Conservation (phyloP, 1,140 invertebrate species). For the Anoplolepis gracilipes region DNA sequence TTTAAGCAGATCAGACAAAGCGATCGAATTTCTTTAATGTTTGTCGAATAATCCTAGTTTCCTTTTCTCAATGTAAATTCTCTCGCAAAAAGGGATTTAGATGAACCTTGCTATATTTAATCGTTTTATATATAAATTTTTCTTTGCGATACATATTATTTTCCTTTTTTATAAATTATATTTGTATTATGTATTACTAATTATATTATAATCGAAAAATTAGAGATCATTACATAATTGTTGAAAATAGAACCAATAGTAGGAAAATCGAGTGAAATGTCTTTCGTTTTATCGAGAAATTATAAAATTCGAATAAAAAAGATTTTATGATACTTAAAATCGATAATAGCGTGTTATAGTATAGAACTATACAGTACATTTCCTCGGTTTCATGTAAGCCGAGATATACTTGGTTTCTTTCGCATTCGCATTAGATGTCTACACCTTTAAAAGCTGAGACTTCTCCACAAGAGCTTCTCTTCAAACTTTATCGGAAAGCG, state of each 20-base stretch:
- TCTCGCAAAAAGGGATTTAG: background rate
- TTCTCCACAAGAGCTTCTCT: background rate
- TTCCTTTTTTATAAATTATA: background rate
- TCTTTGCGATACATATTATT: background rate
- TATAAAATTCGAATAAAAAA: slow-evolving; percentile 1
- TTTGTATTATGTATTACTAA: background rate
- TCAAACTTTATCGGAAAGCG: background rate
- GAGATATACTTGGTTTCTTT: slow-evolving; percentile 28
- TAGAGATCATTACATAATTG: background rate
- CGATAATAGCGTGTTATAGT: slow-evolving; percentile 29
- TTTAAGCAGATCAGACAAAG: background rate
- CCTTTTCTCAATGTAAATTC: background rate
- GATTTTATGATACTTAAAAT: slow-evolving; percentile 38
- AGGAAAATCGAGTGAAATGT: background rate
- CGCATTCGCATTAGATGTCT: slow-evolving; percentile 11
- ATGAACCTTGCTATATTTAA: background rate
- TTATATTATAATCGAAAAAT: too few relatives aligned
- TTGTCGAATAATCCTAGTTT: slow-evolving; percentile 28
- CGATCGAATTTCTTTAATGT: slow-evolving; percentile 12
- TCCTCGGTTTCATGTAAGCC: slow-evolving; percentile 29
- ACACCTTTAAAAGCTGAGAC: slow-evolving; percentile 3
- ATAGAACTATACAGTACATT: slow-evolving; percentile 19
- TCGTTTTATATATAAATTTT: background rate
- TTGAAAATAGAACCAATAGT: background rate
- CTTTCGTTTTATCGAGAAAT: background rate